Percentiles rank a stretch among this genome's conserved stretches.
These are phyloP conservation scores for Buathra laborator DNA, from an alignment of 2,888 invertebrate species.

Conservation along the genomic window DNA sequence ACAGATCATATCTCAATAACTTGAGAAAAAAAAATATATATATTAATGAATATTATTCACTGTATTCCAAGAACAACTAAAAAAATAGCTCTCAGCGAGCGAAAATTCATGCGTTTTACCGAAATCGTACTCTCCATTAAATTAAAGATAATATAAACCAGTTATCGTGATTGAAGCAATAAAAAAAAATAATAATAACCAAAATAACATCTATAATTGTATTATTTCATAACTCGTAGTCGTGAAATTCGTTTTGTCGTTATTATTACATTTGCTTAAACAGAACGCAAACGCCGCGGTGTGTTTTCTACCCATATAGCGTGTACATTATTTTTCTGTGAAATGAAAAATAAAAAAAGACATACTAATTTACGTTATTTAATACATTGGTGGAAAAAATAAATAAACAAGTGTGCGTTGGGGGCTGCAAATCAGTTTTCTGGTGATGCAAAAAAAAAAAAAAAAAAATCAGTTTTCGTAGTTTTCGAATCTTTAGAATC, in stretches of 20 bases:
- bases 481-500: not conserved
- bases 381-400: slow-evolving; percentile 32
- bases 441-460: slow-evolving; percentile 28
- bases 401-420: slow-evolving; percentile 17
- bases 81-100: slow-evolving; percentile 75
- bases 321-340: slow-evolving; percentile 37
- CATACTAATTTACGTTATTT: slow-evolving; percentile 48
- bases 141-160: slow-evolving; percentile 19
- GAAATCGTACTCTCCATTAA: slow-evolving; percentile 55
- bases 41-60: slow-evolving; percentile 70
- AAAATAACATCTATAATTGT: slow-evolving; percentile 34
- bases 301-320: slow-evolving; percentile 30
- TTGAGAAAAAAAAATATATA: slow-evolving; percentile 30
- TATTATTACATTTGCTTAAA: slow-evolving; percentile 21
- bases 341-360: slow-evolving; percentile 32
- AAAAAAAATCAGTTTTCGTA: not conserved
- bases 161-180: slow-evolving; percentile 56
- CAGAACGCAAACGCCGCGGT: not conserved
- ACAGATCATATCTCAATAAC: slow-evolving; percentile 73
- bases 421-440: slow-evolving; percentile 34
- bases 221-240: slow-evolving; percentile 43
- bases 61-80: slow-evolving; percentile 63
- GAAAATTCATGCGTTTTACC: slow-evolving; percentile 77
- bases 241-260: slow-evolving; percentile 19
- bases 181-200: not conserved